phyloP scores from a whole-genome alignment of 2,113 vertebrate species.

The Serilophus lunatus region DNA sequence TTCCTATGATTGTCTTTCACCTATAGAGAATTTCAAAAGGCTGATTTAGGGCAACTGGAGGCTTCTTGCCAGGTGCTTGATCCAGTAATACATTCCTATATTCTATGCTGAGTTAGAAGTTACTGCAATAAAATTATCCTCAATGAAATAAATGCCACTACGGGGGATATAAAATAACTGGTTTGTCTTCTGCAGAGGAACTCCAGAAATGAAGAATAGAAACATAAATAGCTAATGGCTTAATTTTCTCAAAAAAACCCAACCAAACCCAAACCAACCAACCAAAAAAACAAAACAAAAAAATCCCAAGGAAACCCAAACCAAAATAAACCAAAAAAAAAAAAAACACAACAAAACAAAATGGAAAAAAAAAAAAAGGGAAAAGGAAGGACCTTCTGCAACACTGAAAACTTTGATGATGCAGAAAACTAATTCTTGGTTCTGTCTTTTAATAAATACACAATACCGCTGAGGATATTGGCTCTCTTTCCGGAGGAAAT shows the following conservation, averaged over 20 bases:
- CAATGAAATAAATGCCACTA: neutral
- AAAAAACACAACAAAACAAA: no score
- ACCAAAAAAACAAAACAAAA: neutral
- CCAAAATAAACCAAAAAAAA: neutral
- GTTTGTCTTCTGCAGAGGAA: neutral
- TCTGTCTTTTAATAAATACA: conserved; percentile 16
- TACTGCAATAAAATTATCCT: neutral
- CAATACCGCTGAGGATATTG: conserved; percentile 21
- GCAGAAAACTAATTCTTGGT: neutral
- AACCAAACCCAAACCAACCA: no score
- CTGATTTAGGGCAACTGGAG: neutral
- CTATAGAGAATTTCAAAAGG: neutral
- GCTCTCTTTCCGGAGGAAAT: conserved; percentile 52
- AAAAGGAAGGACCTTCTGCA: neutral
- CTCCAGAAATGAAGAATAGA: neutral
- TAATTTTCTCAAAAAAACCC: neutral
- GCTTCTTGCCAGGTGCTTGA: neutral
- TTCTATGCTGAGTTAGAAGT: neutral
- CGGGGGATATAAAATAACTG: neutral
- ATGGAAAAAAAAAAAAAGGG: no score
- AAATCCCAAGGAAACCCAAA: neutral
- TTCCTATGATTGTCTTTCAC: neutral
- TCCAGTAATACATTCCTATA: neutral
- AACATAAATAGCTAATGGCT: neutral
- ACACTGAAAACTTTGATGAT: neutral